Percentiles rank a stretch among this genome's conserved stretches.
These are phyloP conservation scores for Silvanus unidentatus DNA, from an alignment of 2,888 invertebrate species.

Conservation along the genomic window DNA sequence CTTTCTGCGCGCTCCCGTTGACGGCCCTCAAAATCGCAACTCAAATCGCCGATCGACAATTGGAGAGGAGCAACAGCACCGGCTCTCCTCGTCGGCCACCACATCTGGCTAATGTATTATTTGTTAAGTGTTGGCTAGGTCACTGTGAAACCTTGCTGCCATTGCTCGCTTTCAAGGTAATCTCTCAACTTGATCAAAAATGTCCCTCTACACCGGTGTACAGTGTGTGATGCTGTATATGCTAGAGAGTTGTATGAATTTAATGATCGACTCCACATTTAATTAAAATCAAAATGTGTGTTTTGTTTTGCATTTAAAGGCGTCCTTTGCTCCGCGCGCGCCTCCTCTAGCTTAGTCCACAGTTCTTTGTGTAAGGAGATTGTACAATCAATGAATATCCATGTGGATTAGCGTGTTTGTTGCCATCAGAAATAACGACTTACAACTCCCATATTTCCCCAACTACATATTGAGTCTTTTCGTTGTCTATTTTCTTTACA, in stretches of 20 bases:
- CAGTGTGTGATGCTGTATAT: too few species aligned
- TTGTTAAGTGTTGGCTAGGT: too few species aligned
- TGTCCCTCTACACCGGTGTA: conserved; percentile 18
- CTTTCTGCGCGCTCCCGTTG: too few species aligned
- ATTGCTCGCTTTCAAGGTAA: conserved; percentile 41
- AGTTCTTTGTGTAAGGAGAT: too few species aligned
- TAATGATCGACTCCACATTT: conserved; percentile 43
- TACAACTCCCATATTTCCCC: conserved; percentile 30
- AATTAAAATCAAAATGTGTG: conserved; percentile 44
- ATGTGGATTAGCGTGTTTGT: conserved; percentile 19
- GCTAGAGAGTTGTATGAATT: conserved; percentile 31
- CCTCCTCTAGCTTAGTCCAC: not conserved
- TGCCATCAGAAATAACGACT: conserved; percentile 24
- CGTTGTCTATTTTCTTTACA: conserved; percentile 8
- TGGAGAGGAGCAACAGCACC: too few species aligned
- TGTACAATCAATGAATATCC: not conserved
- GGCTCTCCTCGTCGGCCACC: too few species aligned
- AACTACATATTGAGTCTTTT: conserved; percentile 30
- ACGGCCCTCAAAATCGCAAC: too few species aligned
- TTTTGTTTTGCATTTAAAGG: conserved; percentile 17
- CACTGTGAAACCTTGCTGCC: conserved; percentile 31
- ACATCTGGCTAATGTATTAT: too few species aligned
- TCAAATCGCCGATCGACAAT: not conserved
- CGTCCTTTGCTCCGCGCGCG: conserved; percentile 14
- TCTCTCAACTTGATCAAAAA: conserved; percentile 38